A percentile compares a stretch with the other conserved stretches of the same genome.
Evolutionary conservation across 2,888 invertebrate species (phyloP).

Genomic region (Yponomeuta plumbellus): DNA sequence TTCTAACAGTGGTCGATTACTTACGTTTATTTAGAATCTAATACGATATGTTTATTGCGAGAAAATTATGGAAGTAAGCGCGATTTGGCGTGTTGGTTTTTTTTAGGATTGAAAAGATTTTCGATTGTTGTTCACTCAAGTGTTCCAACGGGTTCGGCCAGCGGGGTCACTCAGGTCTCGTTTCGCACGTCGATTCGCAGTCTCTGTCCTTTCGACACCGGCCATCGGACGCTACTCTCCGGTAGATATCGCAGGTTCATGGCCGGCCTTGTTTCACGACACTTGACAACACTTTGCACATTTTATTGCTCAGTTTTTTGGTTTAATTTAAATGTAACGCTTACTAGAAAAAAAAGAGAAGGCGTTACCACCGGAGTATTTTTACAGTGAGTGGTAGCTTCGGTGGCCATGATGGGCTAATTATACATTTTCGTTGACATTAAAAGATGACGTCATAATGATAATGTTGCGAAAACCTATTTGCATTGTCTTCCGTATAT

Average conservation of each 20-base stretch:
- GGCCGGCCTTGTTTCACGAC: slow-evolving; percentile 71
- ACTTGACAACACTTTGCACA: slow-evolving; percentile 61
- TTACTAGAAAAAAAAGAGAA: no score
- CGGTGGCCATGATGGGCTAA: not conserved
- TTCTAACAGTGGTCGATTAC: slow-evolving; percentile 51
- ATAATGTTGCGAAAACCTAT: not conserved
- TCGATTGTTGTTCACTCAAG: slow-evolving; percentile 15
- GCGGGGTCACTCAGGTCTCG: slow-evolving; percentile 60
- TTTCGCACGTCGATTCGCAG: slow-evolving; percentile 70
- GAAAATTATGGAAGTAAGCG: slow-evolving; percentile 71
- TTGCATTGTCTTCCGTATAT: not conserved
- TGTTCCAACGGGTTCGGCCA: slow-evolving; percentile 30
- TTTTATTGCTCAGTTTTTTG: slow-evolving; percentile 36
- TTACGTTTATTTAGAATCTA: slow-evolving; percentile 34
- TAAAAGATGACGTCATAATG: not conserved
- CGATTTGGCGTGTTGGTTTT: slow-evolving; percentile 62
- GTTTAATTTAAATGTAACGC: not conserved
- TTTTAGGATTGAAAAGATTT: not conserved
- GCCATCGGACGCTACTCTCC: slow-evolving; percentile 63
- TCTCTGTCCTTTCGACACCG: slow-evolving; percentile 70
- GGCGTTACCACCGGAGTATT: no score
- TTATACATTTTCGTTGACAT: not conserved
- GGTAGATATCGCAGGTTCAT: slow-evolving; percentile 64
- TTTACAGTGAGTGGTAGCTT: not conserved
- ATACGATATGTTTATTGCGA: slow-evolving; percentile 67